Base-by-base conservation (phyloP, 2,888 invertebrate species). In the Ochropleura plecta region DNA sequence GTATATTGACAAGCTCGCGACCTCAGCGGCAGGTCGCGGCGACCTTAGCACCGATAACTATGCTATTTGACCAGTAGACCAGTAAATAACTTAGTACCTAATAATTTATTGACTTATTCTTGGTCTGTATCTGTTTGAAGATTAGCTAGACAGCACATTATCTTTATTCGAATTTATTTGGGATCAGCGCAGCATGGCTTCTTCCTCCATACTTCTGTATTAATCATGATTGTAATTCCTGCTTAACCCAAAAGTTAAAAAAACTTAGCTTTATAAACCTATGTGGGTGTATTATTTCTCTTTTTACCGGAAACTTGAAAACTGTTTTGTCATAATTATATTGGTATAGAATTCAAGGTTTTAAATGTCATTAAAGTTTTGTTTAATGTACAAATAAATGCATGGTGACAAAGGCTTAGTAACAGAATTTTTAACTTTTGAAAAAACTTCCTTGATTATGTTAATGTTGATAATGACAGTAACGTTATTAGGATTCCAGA, bases 21-120 rank as follows among this genome's bases (percentile, higher is more conserved):
- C 86, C 84, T 86, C 79, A 66, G 12, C 63, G 59, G 16, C 74
- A 78, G 85, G 83, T 86, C 81, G 80, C 16, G 14, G 42, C 68
- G 85, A 86, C 89, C 89, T 90, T 89, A 88, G 78, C 88, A 89
- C 86, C 75, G 83, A 88, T 88, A 88, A 79, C 73, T 75, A 81
- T 53, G 70, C 79, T 86, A 78, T 88, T 86, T 84, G 76, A 70
- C 74, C 79, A 87, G 66, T 79, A 80, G 87, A 85, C 79, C 76
- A 76, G 76, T 65, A 73, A 88, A 77, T 79, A 85, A 46, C 40
- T 70, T 40, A 0, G 46, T 59, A 60, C 20, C 66, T 62, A 80
- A 83, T 69, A 6, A 53, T 79, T 48, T 12, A 64, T 73, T 5
- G 42, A 53, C 10, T 30, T 20, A 49, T 65, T 53, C 40, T 66